These are phyloP conservation scores for Myoxocephalus aenaeus DNA, from an alignment of 2,797 vertebrate genomes.

Conservation along the genomic window DNA sequence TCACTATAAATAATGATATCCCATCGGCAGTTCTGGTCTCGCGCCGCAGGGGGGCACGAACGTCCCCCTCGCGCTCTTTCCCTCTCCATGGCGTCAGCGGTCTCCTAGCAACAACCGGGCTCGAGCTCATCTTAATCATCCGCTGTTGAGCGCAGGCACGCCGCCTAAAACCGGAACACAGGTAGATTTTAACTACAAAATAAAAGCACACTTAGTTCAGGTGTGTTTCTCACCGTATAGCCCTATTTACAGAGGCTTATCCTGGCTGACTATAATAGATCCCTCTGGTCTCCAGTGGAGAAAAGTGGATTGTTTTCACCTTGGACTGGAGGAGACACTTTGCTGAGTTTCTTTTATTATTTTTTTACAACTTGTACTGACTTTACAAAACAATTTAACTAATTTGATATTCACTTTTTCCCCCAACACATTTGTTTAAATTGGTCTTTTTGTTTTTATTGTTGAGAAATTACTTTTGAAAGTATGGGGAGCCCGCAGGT, in stretches of 20 bases:
- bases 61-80: constrained; percentile 16
- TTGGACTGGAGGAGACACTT: background rate
- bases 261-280: too few relatives aligned
- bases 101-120: constrained; percentile 82
- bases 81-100: constrained; percentile 78
- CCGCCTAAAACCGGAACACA: constrained; percentile 7
- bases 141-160: constrained; percentile 24
- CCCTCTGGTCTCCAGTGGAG: too few relatives aligned
- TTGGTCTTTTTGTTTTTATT: background rate
- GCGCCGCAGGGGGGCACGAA: constrained; percentile 74
- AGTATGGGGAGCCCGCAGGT: background rate
- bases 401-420: too few relatives aligned
- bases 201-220: constrained; percentile 31
- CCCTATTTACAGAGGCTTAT: background rate
- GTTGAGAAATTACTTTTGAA: background rate
- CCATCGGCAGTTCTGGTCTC: constrained; percentile 16
- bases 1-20: background rate
- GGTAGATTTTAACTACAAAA: constrained; percentile 5
- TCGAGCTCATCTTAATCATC: constrained; percentile 57
- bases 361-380: background rate
- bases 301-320: background rate
- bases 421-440: background rate
- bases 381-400: background rate
- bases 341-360: background rate
- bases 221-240: background rate